Base-by-base conservation (phyloP, 2,797 vertebrate species). In the Diplodus sargus region DNA sequence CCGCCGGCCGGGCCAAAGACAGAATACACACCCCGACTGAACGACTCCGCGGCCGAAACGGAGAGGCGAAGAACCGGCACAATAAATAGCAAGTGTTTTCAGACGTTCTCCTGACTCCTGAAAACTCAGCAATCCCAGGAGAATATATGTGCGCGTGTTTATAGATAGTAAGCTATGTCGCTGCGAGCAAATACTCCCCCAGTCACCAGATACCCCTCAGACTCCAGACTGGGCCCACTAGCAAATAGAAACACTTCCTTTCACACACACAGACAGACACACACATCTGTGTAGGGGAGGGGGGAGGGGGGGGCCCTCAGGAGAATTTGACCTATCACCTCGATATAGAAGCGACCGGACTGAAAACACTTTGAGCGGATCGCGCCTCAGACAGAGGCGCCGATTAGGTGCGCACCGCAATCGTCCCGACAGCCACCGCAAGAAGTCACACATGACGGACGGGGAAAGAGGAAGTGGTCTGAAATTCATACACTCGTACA, bases 151-250 rank as follows among this genome's bases (percentile, higher is more conserved):
- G 65, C 54, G 59, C 57, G 59, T 83, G 85, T 90, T 90, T 87
- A 87, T 84, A 88, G 83, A 90, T 74, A 76, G 76, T 47, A 62
- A 76, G 76, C 76, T 82, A 83, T 85, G 81, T 77, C 62, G 88
- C 81, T 43, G 78, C 53, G 74, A 82, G 85, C 82, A 87, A 91
- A 90, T 82, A 92, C 62, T 74, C 78, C 34, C 72, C 72, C 67
- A 72, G 91, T 89, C 82, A 88, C 88, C 69, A 79, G 91, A 92
- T 84, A 88, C 85, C 77, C 79, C 74, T 72, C 70, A 79, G 86
- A 70, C 76, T 72, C 64, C 77, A 70, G 76, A 79, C 76, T 22
- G 58, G 79, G 65, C 68, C 61, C 77, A 56, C 66, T 3, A 53
- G 76, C 85, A 87, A 89, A 90, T 61, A 87, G 54, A 79, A 57